Base-by-base conservation (phyloP, 2,113 vertebrate species). In the Rhadina sibilatrix region DNA sequence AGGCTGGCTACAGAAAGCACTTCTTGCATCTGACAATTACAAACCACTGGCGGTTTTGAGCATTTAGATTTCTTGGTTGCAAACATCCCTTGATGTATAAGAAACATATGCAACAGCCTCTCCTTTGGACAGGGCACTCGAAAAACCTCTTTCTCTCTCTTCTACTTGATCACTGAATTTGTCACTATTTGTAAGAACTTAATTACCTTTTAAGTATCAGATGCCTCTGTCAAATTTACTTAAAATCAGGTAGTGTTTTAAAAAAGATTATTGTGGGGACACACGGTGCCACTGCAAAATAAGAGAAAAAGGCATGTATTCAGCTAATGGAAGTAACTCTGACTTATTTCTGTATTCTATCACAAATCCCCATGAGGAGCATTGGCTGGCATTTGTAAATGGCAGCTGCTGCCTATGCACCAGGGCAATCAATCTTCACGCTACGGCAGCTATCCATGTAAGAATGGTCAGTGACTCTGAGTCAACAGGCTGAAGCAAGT, bases 371-470 rank as follows among this genome's bases (percentile, higher is more conserved):
- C 92, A 92, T 0, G 72, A 90, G 90, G 83, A 87, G 49, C n/a
- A 69, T 47, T 82, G 30, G 68, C 65, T 94, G 92, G 86, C 90
- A 71, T 93, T 90, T 94, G 76, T 76, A 97, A 97, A 96, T 94
- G 93, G 86, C 96, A 96, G 90, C 83, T 96, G 96, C 80, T 72
- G 80, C 83, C 76, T 90, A 15, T 6, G n/a, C 40, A 20, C 69
- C 54, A 87, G 53, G 1, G 57, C 87, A 94, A 96, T 97, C 88
- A 95, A 95, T 96, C 96, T 94, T 97, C 72, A 21, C 72, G 88
- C 80, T 94, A 1, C 86, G 78, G 65, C 83, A 76, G 72, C 49
- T 90, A 87, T 61, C 83, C 92, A 56, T 59, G 33, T 35, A 83
- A 90, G 72, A 86, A 90, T 65, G 87, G 71, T 71, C 83, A 93